These are phyloP conservation scores for Rhizoglyphus robini DNA, from an alignment of 1,140 invertebrate genomes.

Conservation along the genomic window DNA sequence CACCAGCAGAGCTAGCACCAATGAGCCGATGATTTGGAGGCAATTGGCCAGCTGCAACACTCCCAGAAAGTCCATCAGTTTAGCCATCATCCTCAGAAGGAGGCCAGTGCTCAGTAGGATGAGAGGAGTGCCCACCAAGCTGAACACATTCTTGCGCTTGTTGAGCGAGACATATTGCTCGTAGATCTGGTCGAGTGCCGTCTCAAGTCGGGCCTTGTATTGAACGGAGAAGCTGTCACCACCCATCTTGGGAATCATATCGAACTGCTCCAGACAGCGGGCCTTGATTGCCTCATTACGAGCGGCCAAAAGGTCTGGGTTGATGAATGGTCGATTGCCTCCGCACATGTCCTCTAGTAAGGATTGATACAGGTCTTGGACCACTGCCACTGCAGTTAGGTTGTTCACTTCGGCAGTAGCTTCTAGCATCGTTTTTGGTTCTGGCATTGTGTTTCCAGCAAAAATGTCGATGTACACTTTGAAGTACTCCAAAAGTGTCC, in stretches of 20 bases:
- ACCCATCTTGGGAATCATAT: constrained; percentile 81
- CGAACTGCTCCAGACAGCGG: constrained; percentile 60
- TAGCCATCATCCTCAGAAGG: background rate
- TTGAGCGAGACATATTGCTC: constrained; percentile 18
- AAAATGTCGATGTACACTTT: constrained; percentile 40
- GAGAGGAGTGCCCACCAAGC: background rate
- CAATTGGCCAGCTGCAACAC: background rate
- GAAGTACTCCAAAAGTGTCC: constrained; percentile 88
- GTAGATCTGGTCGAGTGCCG: constrained; percentile 31
- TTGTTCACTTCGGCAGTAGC: constrained; percentile 98
- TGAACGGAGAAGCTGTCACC: constrained; percentile 76
- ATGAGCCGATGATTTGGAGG: too few relatives aligned
- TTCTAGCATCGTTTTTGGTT: constrained; percentile 96
- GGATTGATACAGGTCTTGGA: constrained; percentile 73
- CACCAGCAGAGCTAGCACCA: too few relatives aligned
- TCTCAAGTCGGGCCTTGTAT: constrained; percentile 60
- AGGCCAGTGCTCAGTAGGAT: constrained; percentile 17
- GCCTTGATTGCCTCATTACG: constrained; percentile 48
- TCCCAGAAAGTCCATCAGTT: background rate
- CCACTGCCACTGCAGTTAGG: constrained; percentile 74
- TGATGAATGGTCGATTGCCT: constrained; percentile 74
- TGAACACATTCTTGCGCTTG: constrained; percentile 22
- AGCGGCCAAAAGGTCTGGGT: constrained; percentile 57
- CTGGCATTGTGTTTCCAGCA: constrained; percentile 47
- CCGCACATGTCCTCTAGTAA: constrained; percentile 77